These are phyloP conservation scores for Axinella damicornis DNA, from an alignment of 37 sponge, comb jelly and placozoan genomes.

Conservation along the genomic window DNA sequence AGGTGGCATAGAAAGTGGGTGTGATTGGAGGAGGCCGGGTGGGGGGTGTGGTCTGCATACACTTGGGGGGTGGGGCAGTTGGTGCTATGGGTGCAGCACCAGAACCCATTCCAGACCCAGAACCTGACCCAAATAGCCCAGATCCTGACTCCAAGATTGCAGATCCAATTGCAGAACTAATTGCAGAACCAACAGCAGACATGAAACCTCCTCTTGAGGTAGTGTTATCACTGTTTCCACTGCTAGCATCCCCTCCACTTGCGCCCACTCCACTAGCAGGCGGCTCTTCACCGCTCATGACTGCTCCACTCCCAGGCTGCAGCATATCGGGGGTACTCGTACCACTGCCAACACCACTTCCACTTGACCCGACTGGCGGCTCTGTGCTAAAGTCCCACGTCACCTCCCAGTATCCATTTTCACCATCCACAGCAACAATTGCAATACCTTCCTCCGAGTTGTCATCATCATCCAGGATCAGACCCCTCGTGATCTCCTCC, in stretches of 20 bases:
- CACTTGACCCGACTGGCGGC: background rate
- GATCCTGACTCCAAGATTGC: background rate
- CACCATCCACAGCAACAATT: constrained; percentile 50
- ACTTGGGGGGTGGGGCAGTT: constrained; percentile 21
- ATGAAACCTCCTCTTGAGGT: background rate
- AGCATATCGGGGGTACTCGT: background rate
- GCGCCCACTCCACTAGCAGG: too few relatives aligned
- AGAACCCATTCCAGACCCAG: constrained; percentile 15
- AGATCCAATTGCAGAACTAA: background rate
- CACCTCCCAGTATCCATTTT: constrained; percentile 88
- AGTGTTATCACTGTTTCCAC: background rate
- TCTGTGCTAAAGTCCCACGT: constrained; percentile 47
- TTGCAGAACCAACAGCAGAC: background rate
- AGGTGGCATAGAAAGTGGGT: constrained; percentile 60
- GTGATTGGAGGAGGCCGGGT: background rate
- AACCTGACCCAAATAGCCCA: constrained; percentile 13
- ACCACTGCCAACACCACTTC: background rate
- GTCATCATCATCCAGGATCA: constrained; percentile 76
- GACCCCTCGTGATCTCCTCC: constrained; percentile 44
- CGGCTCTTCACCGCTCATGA: too few relatives aligned
- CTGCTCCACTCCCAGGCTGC: background rate
- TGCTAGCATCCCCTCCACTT: background rate
- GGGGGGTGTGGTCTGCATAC: background rate
- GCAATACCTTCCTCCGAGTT: constrained; percentile 76
- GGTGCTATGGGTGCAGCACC: background rate